A percentile compares a stretch with the other conserved stretches of the same genome.
These are phyloP conservation scores for Drosophila sproati DNA, from an alignment of 1,140 invertebrate genomes.

Conservation along the genomic window DNA sequence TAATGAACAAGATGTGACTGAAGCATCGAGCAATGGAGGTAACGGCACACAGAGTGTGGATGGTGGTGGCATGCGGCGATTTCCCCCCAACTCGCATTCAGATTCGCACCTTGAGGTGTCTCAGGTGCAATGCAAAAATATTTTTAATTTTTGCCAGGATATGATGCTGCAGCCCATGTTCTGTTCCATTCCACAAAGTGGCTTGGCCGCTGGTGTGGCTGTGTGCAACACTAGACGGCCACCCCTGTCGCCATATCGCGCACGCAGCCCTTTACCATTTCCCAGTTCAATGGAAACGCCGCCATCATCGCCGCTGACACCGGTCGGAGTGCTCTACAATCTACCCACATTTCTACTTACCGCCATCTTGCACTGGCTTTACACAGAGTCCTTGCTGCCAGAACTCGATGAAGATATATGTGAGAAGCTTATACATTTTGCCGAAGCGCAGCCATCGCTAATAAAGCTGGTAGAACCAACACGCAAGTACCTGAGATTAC, in stretches of 20 bases:
- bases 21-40: slow-evolving; percentile 1
- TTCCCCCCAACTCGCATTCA: slow-evolving; percentile 66
- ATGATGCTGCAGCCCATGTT: slow-evolving; percentile 59
- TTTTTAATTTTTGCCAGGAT: slow-evolving; percentile 81
- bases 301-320: slow-evolving; percentile 78
- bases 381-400: slow-evolving; percentile 87
- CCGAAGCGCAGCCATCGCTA: slow-evolving; percentile 85
- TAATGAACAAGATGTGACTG: slow-evolving; percentile 26
- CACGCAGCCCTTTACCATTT: slow-evolving; percentile 75
- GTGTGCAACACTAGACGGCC: slow-evolving; percentile 66
- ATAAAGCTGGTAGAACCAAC: slow-evolving; percentile 86
- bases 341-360: slow-evolving; percentile 87
- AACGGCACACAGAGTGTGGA: slow-evolving; percentile 29
- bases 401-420: slow-evolving; percentile 86
- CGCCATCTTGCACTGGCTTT: slow-evolving; percentile 87
- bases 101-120: slow-evolving; percentile 74
- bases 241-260: slow-evolving; percentile 74
- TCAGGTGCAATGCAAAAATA: slow-evolving; percentile 69
- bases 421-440: slow-evolving; percentile 86
- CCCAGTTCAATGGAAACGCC: slow-evolving; percentile 77
- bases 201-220: slow-evolving; percentile 15
- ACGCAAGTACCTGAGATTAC: slow-evolving; percentile 87
- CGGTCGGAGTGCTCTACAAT: slow-evolving; percentile 72
- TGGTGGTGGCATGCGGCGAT: slow-evolving; percentile 41
- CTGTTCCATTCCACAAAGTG: slow-evolving; percentile 8